Evolutionary conservation across 1,140 invertebrate genomes (phyloP).

Genomic region (Drosophila lacertosa): DNA sequence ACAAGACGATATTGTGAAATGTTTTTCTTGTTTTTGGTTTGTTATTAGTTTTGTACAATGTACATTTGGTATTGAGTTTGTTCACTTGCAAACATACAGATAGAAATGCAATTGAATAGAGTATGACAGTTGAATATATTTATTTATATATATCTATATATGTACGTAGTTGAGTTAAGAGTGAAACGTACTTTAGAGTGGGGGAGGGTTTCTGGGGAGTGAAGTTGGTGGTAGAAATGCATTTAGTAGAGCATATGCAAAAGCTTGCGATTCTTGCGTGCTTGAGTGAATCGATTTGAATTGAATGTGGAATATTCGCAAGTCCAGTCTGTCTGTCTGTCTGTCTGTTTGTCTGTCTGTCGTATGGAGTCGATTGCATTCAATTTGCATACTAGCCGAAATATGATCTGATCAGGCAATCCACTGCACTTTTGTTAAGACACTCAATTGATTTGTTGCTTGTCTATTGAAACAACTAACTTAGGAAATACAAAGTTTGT

Average conservation of each 20-base stretch:
- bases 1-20: conserved; percentile 20
- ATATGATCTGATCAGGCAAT: not conserved
- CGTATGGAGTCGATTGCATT: conserved; percentile 2
- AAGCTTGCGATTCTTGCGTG: conserved; percentile 55
- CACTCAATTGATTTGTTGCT: not conserved
- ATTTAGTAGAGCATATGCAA: conserved; percentile 51
- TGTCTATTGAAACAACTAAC: not conserved
- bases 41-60: conserved; percentile 25
- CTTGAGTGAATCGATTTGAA: conserved; percentile 53
- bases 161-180: conserved; percentile 6
- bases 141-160: conserved; percentile 10
- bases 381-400: conserved; percentile 9
- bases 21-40: conserved; percentile 25
- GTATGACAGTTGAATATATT: conserved; percentile 49
- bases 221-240: conserved; percentile 25
- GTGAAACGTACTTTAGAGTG: conserved; percentile 21
- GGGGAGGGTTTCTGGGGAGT: conserved; percentile 7
- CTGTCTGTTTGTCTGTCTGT: not conserved
- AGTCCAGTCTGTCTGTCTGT: no score
- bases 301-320: conserved; percentile 34
- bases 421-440: conserved; percentile 1
- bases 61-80: conserved; percentile 39
- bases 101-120: conserved; percentile 65
- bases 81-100: conserved; percentile 68
- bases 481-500: no score